Evolutionary conservation across 2,888 invertebrate genomes (phyloP).

Genomic region (Pseudoips prasinana): DNA sequence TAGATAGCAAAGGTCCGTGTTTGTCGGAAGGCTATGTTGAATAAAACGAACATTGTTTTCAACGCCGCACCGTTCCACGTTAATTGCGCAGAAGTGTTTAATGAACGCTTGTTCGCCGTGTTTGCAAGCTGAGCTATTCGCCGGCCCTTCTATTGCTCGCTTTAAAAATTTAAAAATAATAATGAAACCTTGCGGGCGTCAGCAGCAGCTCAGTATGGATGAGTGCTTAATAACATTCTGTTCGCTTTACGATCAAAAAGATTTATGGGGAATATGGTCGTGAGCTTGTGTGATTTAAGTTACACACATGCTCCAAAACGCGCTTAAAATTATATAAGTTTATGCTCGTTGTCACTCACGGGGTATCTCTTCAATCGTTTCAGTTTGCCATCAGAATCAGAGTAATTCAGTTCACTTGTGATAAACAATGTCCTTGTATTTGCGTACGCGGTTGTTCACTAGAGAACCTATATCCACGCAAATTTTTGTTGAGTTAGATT

Average conservation of each 20-base stretch:
- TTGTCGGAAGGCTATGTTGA: slow-evolving; percentile 41
- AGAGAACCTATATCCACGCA: no score
- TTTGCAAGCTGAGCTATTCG: slow-evolving; percentile 49
- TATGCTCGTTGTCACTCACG: no score
- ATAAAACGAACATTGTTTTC: slow-evolving; percentile 58
- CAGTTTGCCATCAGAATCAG: no score
- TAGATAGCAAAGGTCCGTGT: slow-evolving; percentile 35
- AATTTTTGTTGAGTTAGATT: no score
- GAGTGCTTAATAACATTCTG: slow-evolving; percentile 23
- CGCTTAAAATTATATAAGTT: no score
- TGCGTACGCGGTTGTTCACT: no score
- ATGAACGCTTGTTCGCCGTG: slow-evolving; percentile 58
- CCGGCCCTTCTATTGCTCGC: slow-evolving; percentile 34
- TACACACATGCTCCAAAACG: no score
- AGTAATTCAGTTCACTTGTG: no score
- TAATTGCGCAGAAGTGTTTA: slow-evolving; percentile 68
- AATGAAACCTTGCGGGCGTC: slow-evolving; percentile 20
- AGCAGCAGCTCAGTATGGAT: slow-evolving; percentile 15
- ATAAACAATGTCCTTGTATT: no score
- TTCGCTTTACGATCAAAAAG: slow-evolving; percentile 31
- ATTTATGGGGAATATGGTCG: slow-evolving; percentile 4
- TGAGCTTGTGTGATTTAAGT: no score
- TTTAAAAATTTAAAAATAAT: slow-evolving; percentile 33
- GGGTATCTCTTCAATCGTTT: no score
- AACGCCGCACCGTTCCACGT: slow-evolving; percentile 44